phyloP scores from a whole-genome alignment of 64 coral and sea anemone species.

The Porites lutea region DNA sequence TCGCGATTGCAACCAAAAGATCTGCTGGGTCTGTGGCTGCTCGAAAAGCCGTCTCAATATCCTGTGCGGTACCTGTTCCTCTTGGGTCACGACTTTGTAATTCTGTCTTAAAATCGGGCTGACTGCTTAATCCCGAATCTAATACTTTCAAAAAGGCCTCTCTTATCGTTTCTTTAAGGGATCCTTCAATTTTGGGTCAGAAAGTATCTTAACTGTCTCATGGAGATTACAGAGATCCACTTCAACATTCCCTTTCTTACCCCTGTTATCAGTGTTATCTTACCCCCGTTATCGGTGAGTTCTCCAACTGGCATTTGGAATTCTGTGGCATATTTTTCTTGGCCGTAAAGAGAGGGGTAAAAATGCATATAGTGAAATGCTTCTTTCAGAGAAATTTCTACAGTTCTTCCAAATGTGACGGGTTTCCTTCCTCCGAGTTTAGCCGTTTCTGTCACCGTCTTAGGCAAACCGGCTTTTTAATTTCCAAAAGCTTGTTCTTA shows the following conservation, averaged over 20 bases:
- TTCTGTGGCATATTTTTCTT: slow-evolving; percentile 25
- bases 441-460: not conserved
- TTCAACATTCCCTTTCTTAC: not conserved
- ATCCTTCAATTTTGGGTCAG: not conserved
- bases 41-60: not conserved
- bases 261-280: not conserved
- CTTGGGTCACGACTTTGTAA: not conserved
- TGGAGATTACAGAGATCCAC: not conserved
- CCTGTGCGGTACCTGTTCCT: not conserved
- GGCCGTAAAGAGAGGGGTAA: slow-evolving; percentile 31
- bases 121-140: slow-evolving; percentile 8
- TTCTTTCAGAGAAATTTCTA: slow-evolving; percentile 7
- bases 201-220: not conserved
- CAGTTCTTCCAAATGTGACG: slow-evolving; percentile 38
- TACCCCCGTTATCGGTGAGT: not conserved
- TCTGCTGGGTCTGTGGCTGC: not conserved
- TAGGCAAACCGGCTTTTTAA: not conserved
- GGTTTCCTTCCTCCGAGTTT: not conserved
- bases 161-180: not conserved
- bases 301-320: slow-evolving; percentile 36
- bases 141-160: not conserved
- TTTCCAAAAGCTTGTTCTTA: not conserved
- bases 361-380: slow-evolving; percentile 36
- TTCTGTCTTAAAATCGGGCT: not conserved
- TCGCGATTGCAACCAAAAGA: slow-evolving; percentile 7